These are phyloP conservation scores for Nycticebus coucang DNA, from an alignment of 2,113 vertebrate genomes.

Conservation along the genomic window DNA sequence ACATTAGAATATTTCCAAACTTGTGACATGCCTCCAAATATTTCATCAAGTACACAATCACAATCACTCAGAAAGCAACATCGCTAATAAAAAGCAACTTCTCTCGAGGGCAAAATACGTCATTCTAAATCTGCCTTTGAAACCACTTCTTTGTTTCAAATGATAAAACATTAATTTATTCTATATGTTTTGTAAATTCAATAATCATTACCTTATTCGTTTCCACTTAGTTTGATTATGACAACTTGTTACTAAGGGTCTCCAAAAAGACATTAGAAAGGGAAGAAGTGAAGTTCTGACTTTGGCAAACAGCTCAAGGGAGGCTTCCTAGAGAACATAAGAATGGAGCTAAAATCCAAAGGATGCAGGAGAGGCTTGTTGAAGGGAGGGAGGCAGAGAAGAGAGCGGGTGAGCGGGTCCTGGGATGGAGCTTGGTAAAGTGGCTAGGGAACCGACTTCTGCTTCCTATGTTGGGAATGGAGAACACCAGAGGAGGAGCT, in stretches of 20 bases:
- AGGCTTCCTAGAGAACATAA: neutral
- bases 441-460: neutral
- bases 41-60: neutral
- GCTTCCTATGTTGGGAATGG: neutral
- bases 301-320: neutral
- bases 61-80: conserved; percentile 43
- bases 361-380: neutral
- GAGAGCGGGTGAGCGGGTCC: too few relatives aligned
- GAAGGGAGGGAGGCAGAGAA: neutral
- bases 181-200: neutral
- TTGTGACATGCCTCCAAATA: conserved; percentile 15
- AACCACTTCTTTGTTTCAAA: neutral
- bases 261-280: neutral
- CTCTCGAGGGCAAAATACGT: neutral
- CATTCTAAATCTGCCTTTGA: neutral
- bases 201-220: neutral
- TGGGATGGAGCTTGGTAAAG: neutral
- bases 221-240: neutral
- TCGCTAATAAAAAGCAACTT: neutral
- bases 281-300: neutral
- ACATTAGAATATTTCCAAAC: conserved; percentile 47
- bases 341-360: neutral
- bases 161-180: neutral
- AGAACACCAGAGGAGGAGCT: neutral
- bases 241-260: neutral